Conservation (phyloP, 2,888 invertebrate genomes). For the Venusia cambrica region DNA sequence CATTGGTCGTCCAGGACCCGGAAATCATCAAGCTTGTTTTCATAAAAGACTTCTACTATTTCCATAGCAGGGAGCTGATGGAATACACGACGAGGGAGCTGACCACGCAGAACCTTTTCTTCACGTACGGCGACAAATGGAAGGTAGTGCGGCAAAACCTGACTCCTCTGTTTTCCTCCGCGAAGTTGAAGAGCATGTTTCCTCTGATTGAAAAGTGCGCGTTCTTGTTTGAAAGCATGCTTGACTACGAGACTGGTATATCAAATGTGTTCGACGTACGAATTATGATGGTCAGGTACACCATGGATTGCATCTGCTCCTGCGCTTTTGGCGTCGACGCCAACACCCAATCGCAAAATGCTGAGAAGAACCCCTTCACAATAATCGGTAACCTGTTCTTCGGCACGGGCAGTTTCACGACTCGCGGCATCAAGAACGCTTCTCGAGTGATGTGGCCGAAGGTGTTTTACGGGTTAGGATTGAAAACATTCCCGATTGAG, state of each 20-base stretch:
- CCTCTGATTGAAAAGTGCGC: slow-evolving; percentile 36
- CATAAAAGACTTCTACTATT: slow-evolving; percentile 40
- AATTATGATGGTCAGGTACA: slow-evolving; percentile 34
- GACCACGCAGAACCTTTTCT: slow-evolving; percentile 36
- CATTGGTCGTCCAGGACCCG: slow-evolving; percentile 34
- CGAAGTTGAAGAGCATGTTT: slow-evolving; percentile 43
- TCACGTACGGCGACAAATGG: slow-evolving; percentile 37
- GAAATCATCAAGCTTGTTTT: slow-evolving; percentile 36
- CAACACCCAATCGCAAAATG: slow-evolving; percentile 33
- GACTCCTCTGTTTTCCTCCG: slow-evolving; percentile 37
- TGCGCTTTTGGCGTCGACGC: slow-evolving; percentile 44
- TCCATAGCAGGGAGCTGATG: slow-evolving; percentile 33
- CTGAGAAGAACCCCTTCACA: slow-evolving; percentile 36
- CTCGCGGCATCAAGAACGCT: slow-evolving; percentile 26
- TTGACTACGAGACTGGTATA: slow-evolving; percentile 26
- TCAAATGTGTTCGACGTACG: slow-evolving; percentile 28
- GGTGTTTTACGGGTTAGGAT: slow-evolving; percentile 39
- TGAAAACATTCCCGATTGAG: slow-evolving; percentile 31
- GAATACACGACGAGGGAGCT: slow-evolving; percentile 32
- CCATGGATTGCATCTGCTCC: slow-evolving; percentile 40
- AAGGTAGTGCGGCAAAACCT: slow-evolving; percentile 37
- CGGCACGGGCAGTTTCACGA: slow-evolving; percentile 22
- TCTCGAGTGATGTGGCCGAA: slow-evolving; percentile 40
- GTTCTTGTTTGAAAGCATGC: slow-evolving; percentile 27
- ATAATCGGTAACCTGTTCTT: slow-evolving; percentile 35